A percentile compares a stretch with the other conserved stretches of the same genome.
phyloP scores from a whole-genome alignment of 1,140 invertebrate species.

The Forficula auricularia region DNA sequence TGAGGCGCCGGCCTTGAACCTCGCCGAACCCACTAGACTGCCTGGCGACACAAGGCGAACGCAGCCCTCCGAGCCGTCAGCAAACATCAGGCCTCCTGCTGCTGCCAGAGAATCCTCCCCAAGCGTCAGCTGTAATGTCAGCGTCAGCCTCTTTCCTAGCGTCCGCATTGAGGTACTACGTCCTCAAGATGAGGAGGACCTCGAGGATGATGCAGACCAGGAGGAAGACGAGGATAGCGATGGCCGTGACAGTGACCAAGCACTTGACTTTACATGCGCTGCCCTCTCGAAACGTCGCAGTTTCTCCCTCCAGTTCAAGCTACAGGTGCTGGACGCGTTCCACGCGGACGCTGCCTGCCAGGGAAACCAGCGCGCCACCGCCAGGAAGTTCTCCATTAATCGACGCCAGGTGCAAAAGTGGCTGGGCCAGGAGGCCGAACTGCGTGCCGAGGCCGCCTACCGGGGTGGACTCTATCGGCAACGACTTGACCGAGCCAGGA shows the following conservation, averaged over 20 bases:
- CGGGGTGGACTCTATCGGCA: conserved; percentile 23
- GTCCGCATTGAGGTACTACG: conserved; percentile 5
- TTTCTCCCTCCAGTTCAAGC: conserved; percentile 32
- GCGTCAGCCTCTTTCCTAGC: conserved; percentile 9
- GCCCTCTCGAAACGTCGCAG: conserved; percentile 28
- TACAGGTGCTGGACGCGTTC: conserved; percentile 33
- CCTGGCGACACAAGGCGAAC: conserved; percentile 24
- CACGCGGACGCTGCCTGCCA: conserved; percentile 30
- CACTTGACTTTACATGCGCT: conserved; percentile 19
- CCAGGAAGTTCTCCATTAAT: conserved; percentile 40
- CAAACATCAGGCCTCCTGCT: neutral
- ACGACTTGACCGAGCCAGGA: conserved; percentile 20
- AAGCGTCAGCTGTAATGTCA: neutral
- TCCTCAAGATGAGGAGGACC: conserved; percentile 9
- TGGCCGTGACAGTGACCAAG: conserved; percentile 13
- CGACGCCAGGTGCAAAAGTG: conserved; percentile 45
- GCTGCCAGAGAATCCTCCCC: neutral
- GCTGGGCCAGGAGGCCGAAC: conserved; percentile 33
- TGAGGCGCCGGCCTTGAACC: conserved; percentile 36
- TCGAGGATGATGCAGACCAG: conserved; percentile 12
- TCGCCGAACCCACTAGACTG: conserved; percentile 26
- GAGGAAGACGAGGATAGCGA: conserved; percentile 13
- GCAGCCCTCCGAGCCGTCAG: conserved; percentile 5
- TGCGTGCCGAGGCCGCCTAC: conserved; percentile 24
- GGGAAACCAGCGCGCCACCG: conserved; percentile 41